A percentile compares a stretch with the other conserved stretches of the same genome.
Conservation (phyloP, 1,140 invertebrate species). For the Drosophila erecta region DNA sequence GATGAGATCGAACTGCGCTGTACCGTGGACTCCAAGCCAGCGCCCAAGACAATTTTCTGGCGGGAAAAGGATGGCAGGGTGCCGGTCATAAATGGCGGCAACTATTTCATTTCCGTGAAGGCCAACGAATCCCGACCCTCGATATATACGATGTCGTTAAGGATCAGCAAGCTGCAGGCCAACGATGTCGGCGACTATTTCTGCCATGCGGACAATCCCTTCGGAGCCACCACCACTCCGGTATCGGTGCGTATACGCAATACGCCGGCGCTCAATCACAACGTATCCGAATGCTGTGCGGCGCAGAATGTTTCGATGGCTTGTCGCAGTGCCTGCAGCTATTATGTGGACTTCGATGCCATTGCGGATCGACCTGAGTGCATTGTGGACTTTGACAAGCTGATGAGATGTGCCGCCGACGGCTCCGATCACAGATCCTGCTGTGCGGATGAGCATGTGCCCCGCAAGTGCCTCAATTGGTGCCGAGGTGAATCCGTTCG, state of each 20-base stretch:
- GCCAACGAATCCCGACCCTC: conserved; percentile 83
- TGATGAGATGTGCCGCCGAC: conserved; percentile 93
- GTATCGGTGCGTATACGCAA: conserved; percentile 89
- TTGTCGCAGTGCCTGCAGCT: conserved; percentile 92
- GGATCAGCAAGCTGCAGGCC: conserved; percentile 89
- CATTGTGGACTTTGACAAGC: conserved; percentile 92
- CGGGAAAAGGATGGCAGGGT: conserved; percentile 89
- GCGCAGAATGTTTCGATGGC: conserved; percentile 90
- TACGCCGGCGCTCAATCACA: conserved; percentile 86
- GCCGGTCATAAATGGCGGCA: conserved; percentile 90
- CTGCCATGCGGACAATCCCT: conserved; percentile 92
- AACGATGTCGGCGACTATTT: conserved; percentile 91
- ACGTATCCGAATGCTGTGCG: conserved; percentile 90
- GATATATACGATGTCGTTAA: conserved; percentile 90
- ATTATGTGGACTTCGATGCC: conserved; percentile 92
- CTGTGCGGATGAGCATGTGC: conserved; percentile 90
- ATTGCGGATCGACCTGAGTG: conserved; percentile 92
- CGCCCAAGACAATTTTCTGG: conserved; percentile 92
- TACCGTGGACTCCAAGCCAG: conserved; percentile 90
- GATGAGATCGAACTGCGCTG: conserved; percentile 91
- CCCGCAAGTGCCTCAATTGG: conserved; percentile 90
- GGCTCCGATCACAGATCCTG: conserved; percentile 92
- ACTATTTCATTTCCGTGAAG: conserved; percentile 87
- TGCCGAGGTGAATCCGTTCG: conserved; percentile 87
- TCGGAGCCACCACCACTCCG: conserved; percentile 89